Evolutionary conservation across 2,113 vertebrate genomes (phyloP).

Genomic region (Pangasianodon hypophthalmus): DNA sequence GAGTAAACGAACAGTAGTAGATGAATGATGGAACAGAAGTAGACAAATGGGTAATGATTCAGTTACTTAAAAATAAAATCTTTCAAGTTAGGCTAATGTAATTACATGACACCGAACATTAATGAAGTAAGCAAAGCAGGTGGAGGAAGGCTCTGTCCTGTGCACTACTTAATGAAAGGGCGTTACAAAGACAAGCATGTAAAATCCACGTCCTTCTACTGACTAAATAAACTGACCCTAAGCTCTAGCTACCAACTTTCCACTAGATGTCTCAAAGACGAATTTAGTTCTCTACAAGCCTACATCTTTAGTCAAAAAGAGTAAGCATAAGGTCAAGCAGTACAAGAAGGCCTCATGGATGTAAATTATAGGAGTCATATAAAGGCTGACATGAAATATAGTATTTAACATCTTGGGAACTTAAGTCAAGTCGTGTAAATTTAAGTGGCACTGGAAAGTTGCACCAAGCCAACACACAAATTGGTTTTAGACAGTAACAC

Average conservation of each 20-base stretch:
- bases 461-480: background rate
- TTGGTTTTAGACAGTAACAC: background rate
- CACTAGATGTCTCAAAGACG: constrained; percentile 54
- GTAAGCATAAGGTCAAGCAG: background rate
- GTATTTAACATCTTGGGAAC: background rate
- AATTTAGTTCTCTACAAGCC: background rate
- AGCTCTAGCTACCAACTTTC: constrained; percentile 60
- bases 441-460: background rate
- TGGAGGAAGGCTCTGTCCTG: constrained; percentile 14
- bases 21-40: background rate
- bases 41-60: background rate
- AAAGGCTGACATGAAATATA: background rate
- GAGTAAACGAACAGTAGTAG: background rate
- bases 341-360: background rate
- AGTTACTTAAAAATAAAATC: background rate
- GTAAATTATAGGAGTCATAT: background rate
- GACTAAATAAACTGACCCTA: constrained; percentile 59
- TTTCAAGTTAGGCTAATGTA: background rate
- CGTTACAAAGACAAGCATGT: constrained; percentile 34
- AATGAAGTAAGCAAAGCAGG: constrained; percentile 45
- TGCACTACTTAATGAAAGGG: constrained; percentile 5
- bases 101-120: constrained; percentile 2
- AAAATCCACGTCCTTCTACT: constrained; percentile 57
- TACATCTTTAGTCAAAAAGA: background rate
- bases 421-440: background rate